Evolutionary conservation across 2,113 vertebrate species (phyloP).

Genomic region (Aepyceros melampus): DNA sequence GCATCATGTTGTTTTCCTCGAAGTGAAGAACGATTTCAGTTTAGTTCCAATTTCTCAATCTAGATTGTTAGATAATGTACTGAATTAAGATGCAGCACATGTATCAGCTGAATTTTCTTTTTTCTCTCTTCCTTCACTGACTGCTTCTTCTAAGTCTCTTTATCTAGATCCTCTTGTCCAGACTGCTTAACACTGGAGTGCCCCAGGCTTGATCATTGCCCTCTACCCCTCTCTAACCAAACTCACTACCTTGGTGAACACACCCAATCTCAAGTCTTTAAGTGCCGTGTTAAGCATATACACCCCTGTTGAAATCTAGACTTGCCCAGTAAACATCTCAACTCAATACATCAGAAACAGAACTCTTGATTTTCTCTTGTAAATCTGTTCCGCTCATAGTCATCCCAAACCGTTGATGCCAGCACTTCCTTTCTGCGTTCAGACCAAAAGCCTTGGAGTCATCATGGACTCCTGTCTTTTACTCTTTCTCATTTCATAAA

Average conservation of each 20-base stretch:
- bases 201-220: neutral
- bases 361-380: neutral
- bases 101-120: neutral
- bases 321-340: neutral
- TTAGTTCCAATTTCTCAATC: neutral
- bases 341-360: neutral
- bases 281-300: neutral
- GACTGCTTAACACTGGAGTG: neutral
- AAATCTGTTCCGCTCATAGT: neutral
- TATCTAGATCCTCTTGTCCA: neutral
- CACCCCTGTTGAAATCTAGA: neutral
- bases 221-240: neutral
- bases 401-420: neutral
- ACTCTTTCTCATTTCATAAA: neutral
- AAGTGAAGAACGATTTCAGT: neutral
- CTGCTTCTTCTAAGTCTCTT: neutral
- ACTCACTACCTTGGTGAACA: neutral
- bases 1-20: conserved; percentile 22
- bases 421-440: neutral
- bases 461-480: neutral
- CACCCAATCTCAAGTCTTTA: neutral
- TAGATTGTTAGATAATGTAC: neutral
- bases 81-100: neutral
- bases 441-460: neutral
- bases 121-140: neutral